Evolutionary conservation across 1,140 invertebrate species (phyloP).

Genomic region (Drosophila azteca): DNA sequence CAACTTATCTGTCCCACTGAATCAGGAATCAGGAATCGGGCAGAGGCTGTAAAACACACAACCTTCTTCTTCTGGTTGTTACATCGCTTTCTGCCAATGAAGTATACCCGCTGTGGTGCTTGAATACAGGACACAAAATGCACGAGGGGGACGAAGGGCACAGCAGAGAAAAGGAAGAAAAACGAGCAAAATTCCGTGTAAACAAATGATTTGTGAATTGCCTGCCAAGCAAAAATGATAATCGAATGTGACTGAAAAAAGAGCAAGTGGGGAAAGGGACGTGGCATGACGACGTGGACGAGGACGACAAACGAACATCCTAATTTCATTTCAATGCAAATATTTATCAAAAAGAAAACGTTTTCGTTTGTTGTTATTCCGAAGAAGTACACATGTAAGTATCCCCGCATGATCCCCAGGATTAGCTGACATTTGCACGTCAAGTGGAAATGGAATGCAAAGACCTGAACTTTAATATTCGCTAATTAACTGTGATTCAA

Average conservation of each 20-base stretch:
- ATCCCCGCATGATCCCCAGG: constrained; percentile 11
- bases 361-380: constrained; percentile 2
- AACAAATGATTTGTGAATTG: constrained; percentile 66
- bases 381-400: not conserved
- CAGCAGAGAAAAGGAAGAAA: no score
- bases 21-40: no score
- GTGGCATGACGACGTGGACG: not conserved
- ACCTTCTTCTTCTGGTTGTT: no score
- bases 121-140: not conserved
- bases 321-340: constrained; percentile 49
- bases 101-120: no score
- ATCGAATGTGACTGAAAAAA: constrained; percentile 17
- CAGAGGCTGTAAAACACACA: no score
- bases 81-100: no score
- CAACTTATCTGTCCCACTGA: no score
- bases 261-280: no score
- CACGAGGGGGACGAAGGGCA: no score
- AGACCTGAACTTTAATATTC: no score
- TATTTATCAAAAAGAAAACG: constrained; percentile 12
- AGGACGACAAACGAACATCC: constrained; percentile 4
- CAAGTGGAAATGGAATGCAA: not conserved
- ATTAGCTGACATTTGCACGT: constrained; percentile 28
- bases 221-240: constrained; percentile 21
- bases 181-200: constrained; percentile 25
- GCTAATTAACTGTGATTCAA: no score